Conservation (phyloP, 2,888 invertebrate genomes). For the Parnassius smintheus region DNA sequence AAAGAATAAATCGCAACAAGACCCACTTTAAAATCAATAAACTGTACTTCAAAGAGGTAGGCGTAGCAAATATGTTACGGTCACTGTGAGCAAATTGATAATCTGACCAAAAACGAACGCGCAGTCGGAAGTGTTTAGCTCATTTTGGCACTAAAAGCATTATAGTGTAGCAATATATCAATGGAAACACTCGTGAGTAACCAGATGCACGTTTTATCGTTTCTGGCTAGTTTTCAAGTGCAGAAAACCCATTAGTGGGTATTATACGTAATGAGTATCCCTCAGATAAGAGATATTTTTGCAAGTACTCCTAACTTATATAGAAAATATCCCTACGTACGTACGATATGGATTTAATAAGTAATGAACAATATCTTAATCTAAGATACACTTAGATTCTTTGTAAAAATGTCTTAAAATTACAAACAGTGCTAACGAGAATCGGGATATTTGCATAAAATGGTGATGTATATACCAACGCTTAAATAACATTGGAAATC, state of each 20-base stretch:
- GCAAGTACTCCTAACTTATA: constrained; percentile 31
- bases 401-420: too few species aligned
- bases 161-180: constrained; percentile 69
- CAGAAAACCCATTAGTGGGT: constrained; percentile 71
- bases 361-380: too few species aligned
- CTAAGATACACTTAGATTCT: too few species aligned
- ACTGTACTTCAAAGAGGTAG: constrained; percentile 10
- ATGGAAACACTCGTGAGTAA: constrained; percentile 56
- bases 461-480: too few species aligned
- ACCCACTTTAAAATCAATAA: constrained; percentile 9
- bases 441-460: too few species aligned
- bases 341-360: too few species aligned
- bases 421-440: too few species aligned
- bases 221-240: constrained; percentile 79
- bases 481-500: too few species aligned
- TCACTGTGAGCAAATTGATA: constrained; percentile 13
- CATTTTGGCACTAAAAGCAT: constrained; percentile 64
- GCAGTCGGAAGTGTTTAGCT: constrained; percentile 49
- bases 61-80: constrained; percentile 22
- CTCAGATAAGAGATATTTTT: constrained; percentile 55
- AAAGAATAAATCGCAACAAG: not conserved
- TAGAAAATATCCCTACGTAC: too few species aligned
- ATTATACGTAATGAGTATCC: constrained; percentile 64
- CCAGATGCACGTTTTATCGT: constrained; percentile 75
- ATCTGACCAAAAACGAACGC: constrained; percentile 29